Evolutionary conservation across 2,888 invertebrate species (phyloP).

Genomic region (Spialia ferax): DNA sequence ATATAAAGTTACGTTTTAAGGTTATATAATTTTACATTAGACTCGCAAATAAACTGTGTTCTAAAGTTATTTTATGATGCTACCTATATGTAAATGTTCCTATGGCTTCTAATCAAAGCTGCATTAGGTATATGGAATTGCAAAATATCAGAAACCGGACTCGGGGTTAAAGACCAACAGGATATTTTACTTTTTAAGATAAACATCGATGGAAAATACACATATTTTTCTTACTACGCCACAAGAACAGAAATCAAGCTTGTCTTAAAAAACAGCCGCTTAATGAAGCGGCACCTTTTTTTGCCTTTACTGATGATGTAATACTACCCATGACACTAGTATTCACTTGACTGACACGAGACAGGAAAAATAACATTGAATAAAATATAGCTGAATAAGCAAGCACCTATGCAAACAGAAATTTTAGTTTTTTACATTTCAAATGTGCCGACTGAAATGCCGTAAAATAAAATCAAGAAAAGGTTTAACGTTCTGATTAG

Average conservation of each 20-base stretch:
- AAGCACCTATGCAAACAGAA: background rate
- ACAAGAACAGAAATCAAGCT: background rate
- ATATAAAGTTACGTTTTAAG: no score
- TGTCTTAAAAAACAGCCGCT: background rate
- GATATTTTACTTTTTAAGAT: background rate
- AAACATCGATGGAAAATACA: background rate
- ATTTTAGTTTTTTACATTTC: background rate
- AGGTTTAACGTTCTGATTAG: no score
- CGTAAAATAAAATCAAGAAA: no score
- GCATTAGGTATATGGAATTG: no score
- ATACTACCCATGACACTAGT: background rate
- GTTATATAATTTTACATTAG: no score
- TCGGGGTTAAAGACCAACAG: background rate
- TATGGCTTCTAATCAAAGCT: background rate
- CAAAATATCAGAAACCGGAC: background rate
- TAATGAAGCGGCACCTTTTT: background rate
- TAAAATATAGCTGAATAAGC: background rate
- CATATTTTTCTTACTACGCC: background rate
- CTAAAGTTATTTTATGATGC: no score
- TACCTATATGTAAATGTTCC: no score
- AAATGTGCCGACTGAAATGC: no score
- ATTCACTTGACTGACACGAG: background rate
- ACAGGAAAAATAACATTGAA: conserved; percentile 1
- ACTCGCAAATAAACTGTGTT: no score
- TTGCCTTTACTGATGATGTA: background rate